These are phyloP conservation scores for Sisyra terminalis DNA, from an alignment of 2,888 invertebrate genomes.

Conservation along the genomic window DNA sequence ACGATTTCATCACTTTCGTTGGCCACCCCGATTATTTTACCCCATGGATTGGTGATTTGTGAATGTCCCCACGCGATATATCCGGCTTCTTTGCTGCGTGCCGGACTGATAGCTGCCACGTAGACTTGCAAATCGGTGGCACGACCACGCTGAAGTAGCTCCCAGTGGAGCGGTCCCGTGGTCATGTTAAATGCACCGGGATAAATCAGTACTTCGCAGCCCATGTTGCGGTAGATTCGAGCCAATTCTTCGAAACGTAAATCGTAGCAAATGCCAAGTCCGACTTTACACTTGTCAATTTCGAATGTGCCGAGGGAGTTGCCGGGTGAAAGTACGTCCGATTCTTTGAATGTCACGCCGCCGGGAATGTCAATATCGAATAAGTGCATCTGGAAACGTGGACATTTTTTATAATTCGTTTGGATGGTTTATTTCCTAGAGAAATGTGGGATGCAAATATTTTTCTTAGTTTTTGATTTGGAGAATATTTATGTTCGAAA, in stretches of 20 bases:
- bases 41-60: constrained; percentile 72
- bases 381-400: constrained; percentile 55
- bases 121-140: constrained; percentile 84
- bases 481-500: not conserved
- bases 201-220: constrained; percentile 74
- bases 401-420: not conserved
- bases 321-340: constrained; percentile 66
- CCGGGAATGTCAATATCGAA: constrained; percentile 93
- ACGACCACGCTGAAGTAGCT: constrained; percentile 59
- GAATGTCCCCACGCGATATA: constrained; percentile 88
- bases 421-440: not conserved
- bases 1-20: constrained; percentile 55
- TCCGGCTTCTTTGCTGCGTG: constrained; percentile 48
- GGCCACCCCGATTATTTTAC: constrained; percentile 49
- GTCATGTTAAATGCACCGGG: constrained; percentile 95
- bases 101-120: constrained; percentile 72
- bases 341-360: constrained; percentile 85
- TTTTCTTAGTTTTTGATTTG: not conserved
- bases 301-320: constrained; percentile 55
- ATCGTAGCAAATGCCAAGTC: constrained; percentile 91
- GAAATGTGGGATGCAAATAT: not conserved
- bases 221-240: constrained; percentile 47
- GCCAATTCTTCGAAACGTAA: constrained; percentile 84
- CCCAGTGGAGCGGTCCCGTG: constrained; percentile 90
- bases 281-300: constrained; percentile 53